A percentile compares a stretch with the other conserved stretches of the same genome.
phyloP scores from a whole-genome alignment of 2,113 vertebrate species.

The Taurulus bubalis region DNA sequence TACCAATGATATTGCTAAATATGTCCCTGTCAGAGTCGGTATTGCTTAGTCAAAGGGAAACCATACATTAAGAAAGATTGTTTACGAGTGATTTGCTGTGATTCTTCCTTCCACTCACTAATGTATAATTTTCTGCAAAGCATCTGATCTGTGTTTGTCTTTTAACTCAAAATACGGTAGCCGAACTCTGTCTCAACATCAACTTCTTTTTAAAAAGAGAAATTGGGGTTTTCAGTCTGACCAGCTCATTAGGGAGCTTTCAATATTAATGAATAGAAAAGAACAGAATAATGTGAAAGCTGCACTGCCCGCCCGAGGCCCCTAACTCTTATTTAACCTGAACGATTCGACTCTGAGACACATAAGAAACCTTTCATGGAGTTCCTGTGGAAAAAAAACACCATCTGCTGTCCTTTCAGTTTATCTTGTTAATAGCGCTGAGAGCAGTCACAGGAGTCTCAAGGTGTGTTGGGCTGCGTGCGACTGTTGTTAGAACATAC shows the following conservation, averaged over 20 bases:
- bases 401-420: conserved; percentile 50
- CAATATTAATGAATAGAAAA: conserved; percentile 56
- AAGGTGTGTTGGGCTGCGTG: conserved; percentile 21
- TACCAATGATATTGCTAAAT: neutral
- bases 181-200: conserved; percentile 31
- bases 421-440: conserved; percentile 49
- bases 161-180: conserved; percentile 52
- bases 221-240: conserved; percentile 34
- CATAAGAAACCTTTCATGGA: conserved; percentile 40
- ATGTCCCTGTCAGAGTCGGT: conserved; percentile 1
- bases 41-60: too few species aligned
- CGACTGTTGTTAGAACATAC: conserved; percentile 36
- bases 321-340: conserved; percentile 47
- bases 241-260: conserved; percentile 45
- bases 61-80: too few species aligned
- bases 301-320: conserved; percentile 18
- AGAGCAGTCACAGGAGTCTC: conserved; percentile 47
- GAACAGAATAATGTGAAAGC: conserved; percentile 40
- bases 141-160: conserved; percentile 43
- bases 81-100: too few species aligned
- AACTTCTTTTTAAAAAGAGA: conserved; percentile 7
- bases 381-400: conserved; percentile 43
- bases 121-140: conserved; percentile 36
- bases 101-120: neutral
- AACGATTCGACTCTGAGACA: conserved; percentile 39